Evolutionary conservation across 1,140 invertebrate species (phyloP), one percentile per base, ranked within the genome.

Genomic region (Drosophila persimilis): DNA sequence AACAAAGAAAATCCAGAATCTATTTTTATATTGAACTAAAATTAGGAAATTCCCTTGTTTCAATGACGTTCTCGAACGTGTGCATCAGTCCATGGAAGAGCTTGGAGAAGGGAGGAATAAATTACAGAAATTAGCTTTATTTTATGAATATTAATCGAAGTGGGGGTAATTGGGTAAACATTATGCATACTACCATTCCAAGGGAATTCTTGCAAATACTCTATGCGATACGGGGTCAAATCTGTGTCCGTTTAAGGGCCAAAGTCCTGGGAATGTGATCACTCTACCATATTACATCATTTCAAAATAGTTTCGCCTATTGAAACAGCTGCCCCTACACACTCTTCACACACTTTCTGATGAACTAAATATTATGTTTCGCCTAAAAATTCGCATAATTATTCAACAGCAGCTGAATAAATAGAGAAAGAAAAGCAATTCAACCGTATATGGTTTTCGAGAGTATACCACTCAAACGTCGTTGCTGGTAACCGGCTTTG

Each of bases 31-130:
- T 44, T 7, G 7, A 24, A 41, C 46, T 24, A 67, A 60, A 72
- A 63, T 75, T 79, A 75, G 65, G 29, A 56, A 46, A 11, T 65
- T 3, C 48, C 53, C 26, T 11, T 44, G 4, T 45, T 31, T 22
- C 11, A 15, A 51, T 31, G 59, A 44, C 41, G 29, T n/a, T 44
- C 4, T 26, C 24, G 24, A 44, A n/a, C 8, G 4, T 13, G 15
- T 39, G 52, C 35, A 54, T 3, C 15, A 22, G 17, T 4, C 24
- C 20, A 56, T 6, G 24, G 24, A n/a, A 8, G 2, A 45, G 26
- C 39, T 52, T 24, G 17, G 24, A 50, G 35, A 52, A 15, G 20
- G 26, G 24, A 15, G 31, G 17, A 41, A 39, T 22, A 29, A 2
- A 29, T 29, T 7, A 29, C 1, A 29, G 29, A 8, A 20, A 1